Base-by-base conservation (phyloP, 2,797 vertebrate species). In the Alectoris magna region DNA sequence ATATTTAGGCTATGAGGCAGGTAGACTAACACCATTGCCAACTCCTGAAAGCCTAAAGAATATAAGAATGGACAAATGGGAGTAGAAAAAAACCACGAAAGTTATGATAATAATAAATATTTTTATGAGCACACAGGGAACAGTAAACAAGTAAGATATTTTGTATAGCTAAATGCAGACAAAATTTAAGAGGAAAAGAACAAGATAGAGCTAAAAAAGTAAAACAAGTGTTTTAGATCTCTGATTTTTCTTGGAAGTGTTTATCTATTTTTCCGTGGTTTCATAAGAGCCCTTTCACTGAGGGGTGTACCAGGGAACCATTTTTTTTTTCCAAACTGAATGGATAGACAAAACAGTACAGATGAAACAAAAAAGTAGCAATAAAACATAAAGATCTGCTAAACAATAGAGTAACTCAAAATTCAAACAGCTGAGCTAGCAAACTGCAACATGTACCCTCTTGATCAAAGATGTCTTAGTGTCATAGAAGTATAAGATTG, bases 201-300 rank as follows among this genome's bases (percentile, higher is more conserved):
- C 10, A 43, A 58, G 5, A 1, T 12, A 49, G 7, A 82, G 16
- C 3, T 46, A 63, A 87, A 53, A 55, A 16, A 29, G 0, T 6
- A 3, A 53, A 71, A 56, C 21, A 2, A 68, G 39, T 24, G 4
- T 70, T 94, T 78, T 77, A 34, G 4, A 59, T 4, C 4, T 3
- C 4, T n/a, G 4, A 43, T 71, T 87, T 8, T 10, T 68, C 15
- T 60, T 87, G 36, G 71, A 88, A 88, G 6, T 19, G 3, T 2
- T 70, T 55, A 2, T 0, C 56, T 3, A 67, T 49, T 2, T 1
- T 64, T 81, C 31, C 38, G 14, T 14, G 8, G 13, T 64, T 80
- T 10, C 3, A 59, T 14, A 18, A 80, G 46, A 77, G 31, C 0
- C 0, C 2, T 27, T 63, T 58, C 27, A 36, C 16, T 10, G 0